Evolutionary conservation across 1,140 invertebrate species (phyloP), one percentile per base, ranked within the genome.

Genomic region (Lycorma delicatula): DNA sequence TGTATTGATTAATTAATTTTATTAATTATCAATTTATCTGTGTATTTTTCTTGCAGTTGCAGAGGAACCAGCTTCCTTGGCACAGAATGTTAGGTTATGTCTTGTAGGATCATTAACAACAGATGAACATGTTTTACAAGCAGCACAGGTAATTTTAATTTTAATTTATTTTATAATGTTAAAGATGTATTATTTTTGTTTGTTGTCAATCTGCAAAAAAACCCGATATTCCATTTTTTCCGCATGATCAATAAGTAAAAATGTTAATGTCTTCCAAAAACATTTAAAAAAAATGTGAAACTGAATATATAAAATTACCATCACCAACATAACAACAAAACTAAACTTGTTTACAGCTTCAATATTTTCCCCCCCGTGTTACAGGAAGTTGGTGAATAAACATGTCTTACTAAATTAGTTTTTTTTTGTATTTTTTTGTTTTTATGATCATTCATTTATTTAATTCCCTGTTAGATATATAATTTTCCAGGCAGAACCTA

Each of bases 121-220:
- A 18, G 57, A 62, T 59, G 56, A 62, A 26, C 16, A 18, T 18
- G 29, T 58, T 11, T 9, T 58, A 26, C 31, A 58, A 36, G 60
- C 58, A 13, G 57, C 57, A 27, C 54, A 59, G 31, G 54, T 60
- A 50, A 53, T 20, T 54, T 38, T 5, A 1, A 23, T 36, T 25
- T 11, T 41, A 4, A 23, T 1, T 38, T 1, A 38, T 41, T 7
- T 41, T 16, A 2, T 54, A 1, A 23, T 12, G 1, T 22, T 9
- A 13, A 13, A 38, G 20, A n/a, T 1, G 26, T 9, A 5, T 16
- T 11, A 11, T 11, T 20, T 38, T 55, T 55, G 22, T 26, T 2
- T 16, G 1, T n/a, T 47, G n/a, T 55, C 4, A 6, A 2, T 16
- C 13, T 7, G 5, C 13, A 7, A 12, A n/a, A 28, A 16, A 7